Evolutionary conservation across 1,140 invertebrate genomes (phyloP).

Genomic region (Harpegnathos saltator): DNA sequence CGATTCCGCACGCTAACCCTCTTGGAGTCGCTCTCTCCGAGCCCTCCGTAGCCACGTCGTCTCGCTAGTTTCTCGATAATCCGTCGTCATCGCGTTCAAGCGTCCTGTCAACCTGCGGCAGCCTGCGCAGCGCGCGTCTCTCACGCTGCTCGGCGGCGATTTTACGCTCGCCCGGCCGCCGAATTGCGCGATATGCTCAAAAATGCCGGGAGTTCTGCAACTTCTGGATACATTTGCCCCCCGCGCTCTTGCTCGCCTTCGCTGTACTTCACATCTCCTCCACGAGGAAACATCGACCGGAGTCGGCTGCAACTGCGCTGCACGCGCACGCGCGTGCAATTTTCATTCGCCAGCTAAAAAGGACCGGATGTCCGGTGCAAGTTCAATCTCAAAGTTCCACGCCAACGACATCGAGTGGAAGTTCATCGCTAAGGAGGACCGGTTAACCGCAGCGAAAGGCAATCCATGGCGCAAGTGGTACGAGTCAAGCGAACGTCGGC

Average conservation of each 20-base stretch:
- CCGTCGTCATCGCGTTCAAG: conserved; percentile 78
- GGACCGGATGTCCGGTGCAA: neutral
- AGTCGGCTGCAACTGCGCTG: no score
- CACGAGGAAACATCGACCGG: no score
- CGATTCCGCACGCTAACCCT: conserved; percentile 83
- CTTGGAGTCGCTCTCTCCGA: conserved; percentile 57
- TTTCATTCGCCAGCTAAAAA: neutral
- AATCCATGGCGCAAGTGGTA: conserved; percentile 69
- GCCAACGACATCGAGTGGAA: neutral
- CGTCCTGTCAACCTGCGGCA: conserved; percentile 77
- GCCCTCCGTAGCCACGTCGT: conserved; percentile 56
- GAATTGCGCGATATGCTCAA: neutral
- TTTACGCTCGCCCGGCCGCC: neutral
- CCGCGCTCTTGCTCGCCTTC: no score
- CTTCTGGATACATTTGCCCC: neutral
- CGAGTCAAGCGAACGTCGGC: conserved; percentile 62
- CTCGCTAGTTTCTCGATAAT: conserved; percentile 65
- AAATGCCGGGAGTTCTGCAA: neutral
- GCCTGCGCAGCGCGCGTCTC: conserved; percentile 69
- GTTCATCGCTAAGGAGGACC: conserved; percentile 39
- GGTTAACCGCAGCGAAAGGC: conserved; percentile 64
- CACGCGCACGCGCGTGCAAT: no score
- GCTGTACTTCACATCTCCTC: no score
- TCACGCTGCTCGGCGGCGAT: neutral
- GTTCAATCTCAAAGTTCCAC: neutral